Conservation (phyloP, 2,888 invertebrate genomes). For the Galerucella calmariensis region DNA sequence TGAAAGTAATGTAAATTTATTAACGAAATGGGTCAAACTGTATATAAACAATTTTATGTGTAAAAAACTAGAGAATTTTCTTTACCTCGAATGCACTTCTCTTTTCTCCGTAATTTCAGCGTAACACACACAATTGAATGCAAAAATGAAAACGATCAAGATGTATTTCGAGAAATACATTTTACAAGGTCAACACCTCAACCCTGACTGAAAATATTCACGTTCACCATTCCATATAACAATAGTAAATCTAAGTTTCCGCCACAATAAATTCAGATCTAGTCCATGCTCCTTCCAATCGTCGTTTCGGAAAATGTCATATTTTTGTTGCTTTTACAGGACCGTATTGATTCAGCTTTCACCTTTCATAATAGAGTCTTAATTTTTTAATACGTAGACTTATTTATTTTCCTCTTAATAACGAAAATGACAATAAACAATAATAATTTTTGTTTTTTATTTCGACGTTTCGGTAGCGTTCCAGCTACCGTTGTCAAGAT, state of each 20-base stretch:
- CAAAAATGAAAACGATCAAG: not conserved
- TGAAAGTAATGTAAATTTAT: too few relatives aligned
- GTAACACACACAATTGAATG: not conserved
- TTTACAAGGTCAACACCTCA: constrained; percentile 47
- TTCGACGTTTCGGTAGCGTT: too few relatives aligned
- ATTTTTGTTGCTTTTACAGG: constrained; percentile 45
- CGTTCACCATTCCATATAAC: constrained; percentile 43
- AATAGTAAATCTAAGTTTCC: constrained; percentile 54
- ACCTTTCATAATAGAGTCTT: constrained; percentile 23
- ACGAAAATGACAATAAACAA: too few relatives aligned
- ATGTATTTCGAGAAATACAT: constrained; percentile 46
- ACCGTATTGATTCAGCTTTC: not conserved
- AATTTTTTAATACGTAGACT: constrained; percentile 17
- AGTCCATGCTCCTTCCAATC: constrained; percentile 54
- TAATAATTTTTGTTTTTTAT: too few relatives aligned
- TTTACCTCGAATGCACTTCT: not conserved
- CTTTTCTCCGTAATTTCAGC: not conserved
- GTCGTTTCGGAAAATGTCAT: constrained; percentile 48
- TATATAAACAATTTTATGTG: too few relatives aligned
- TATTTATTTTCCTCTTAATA: not conserved
- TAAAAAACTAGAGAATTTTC: not conserved
- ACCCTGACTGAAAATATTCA: constrained; percentile 53
- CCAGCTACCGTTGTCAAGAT: too few relatives aligned
- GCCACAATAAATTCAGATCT: constrained; percentile 58
- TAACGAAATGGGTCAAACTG: too few relatives aligned